Conservation (phyloP, 1,140 invertebrate genomes). For the Halictus rubicundus region DNA sequence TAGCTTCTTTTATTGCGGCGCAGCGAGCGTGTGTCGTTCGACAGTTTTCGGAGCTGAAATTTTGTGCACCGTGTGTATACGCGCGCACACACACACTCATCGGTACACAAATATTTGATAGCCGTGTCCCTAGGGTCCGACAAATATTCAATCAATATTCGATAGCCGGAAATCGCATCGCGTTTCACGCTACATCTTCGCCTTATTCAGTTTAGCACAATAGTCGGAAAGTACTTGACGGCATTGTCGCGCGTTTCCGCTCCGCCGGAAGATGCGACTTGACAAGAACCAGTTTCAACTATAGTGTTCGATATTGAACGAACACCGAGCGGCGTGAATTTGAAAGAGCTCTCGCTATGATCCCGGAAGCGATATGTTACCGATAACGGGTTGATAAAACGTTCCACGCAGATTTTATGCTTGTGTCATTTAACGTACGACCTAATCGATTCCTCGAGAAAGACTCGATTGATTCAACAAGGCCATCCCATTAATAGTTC, state of each 20-base stretch:
- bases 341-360: not conserved
- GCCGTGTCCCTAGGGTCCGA: not conserved
- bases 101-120: slow-evolving; percentile 10
- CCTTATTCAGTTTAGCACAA: not conserved
- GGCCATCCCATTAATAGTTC: too few species aligned
- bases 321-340: not conserved
- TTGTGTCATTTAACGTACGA: too few species aligned
- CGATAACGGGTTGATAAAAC: not conserved
- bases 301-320: not conserved
- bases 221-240: not conserved
- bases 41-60: not conserved
- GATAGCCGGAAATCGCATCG: not conserved
- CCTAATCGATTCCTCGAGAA: too few species aligned
- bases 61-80: not conserved
- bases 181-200: not conserved
- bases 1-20: not conserved
- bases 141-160: slow-evolving; percentile 10
- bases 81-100: not conserved
- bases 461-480: too few species aligned
- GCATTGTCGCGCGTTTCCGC: not conserved
- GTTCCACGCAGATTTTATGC: too few species aligned
- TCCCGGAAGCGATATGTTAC: not conserved
- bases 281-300: not conserved
- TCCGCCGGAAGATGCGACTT: not conserved
- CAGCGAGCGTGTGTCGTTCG: not conserved